Base-by-base conservation (phyloP, 2,888 invertebrate species). In the Atherix ibis region DNA sequence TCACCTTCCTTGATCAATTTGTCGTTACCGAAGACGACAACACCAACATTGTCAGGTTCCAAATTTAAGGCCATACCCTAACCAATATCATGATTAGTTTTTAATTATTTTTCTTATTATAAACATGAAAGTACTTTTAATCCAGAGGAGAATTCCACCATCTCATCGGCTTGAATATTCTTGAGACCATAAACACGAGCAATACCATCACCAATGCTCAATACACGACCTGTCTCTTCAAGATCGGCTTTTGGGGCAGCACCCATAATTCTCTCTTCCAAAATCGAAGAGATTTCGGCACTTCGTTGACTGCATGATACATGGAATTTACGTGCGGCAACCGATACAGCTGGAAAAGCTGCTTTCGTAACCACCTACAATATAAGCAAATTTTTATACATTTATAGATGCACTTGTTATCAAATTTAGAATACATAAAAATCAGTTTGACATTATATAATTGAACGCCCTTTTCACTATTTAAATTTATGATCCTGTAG, bases 141-240 rank as follows among this genome's bases (percentile, higher is more conserved):
- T 44, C 97, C 98, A 26, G 94, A 91, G 51, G 95, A 95, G 70
- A 98, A 98, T 71, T 98, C 97, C 73, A 98, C 97, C 97, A 98
- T 98, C 84, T 98, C 98, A 70, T 98, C 98, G 49, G 97, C 97
- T 68, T 98, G 97, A 64, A 97, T 95, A 71, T 98, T 98, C 66
- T 94, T 95, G 51, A 98, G 75, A 40, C 98, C 98, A 68, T 97
- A 97, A 33, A 98, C 97, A 79, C 98, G 94, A 59, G 97, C 97
- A 60, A 98, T 98, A 89, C 98, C 98, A 66, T 98, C 98, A 76
- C 97, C 97, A 71, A 98, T 97, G 66, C 95, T 95, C 65, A 98
- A 68, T 50, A 98, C 98, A 53, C 87, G 78, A 43, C 98, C 98
- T 53, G 97, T 97, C 66, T 97, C 97, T 63, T 88, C 88, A 50